Evolutionary conservation across 2,888 invertebrate genomes (phyloP).

Genomic region (Adela reaumurella): DNA sequence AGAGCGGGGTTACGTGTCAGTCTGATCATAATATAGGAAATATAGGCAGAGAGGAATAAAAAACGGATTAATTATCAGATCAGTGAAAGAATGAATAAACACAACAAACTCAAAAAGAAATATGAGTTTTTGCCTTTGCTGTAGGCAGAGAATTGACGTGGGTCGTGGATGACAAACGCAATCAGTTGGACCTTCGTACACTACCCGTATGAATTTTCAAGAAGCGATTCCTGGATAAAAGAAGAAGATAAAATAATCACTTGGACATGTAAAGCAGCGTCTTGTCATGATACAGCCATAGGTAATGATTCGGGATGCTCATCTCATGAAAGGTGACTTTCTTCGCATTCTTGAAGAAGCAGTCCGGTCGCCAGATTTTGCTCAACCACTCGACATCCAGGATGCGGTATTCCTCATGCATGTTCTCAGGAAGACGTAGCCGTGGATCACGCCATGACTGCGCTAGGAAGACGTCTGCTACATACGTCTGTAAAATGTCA

Average conservation of each 20-base stretch:
- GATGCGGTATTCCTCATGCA: conserved; percentile 89
- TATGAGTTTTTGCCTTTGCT: no score
- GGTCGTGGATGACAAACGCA: no score
- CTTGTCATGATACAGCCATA: conserved; percentile 90
- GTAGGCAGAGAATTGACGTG: no score
- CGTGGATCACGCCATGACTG: conserved; percentile 92
- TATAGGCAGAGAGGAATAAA: no score
- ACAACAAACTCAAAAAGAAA: no score
- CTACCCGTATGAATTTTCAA: no score
- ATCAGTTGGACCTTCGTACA: no score
- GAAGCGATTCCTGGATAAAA: no score
- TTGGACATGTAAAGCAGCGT: conserved; percentile 90
- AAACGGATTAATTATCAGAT: no score
- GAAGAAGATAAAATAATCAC: conserved; percentile 62
- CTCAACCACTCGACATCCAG: conserved; percentile 88
- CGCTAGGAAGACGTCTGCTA: conserved; percentile 88
- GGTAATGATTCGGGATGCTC: conserved; percentile 91
- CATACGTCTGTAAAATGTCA: conserved; percentile 90
- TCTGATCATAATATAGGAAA: no score
- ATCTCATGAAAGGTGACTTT: conserved; percentile 92
- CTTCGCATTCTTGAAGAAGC: conserved; percentile 92
- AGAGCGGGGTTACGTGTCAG: no score
- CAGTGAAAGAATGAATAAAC: no score
- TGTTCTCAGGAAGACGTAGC: conserved; percentile 84
- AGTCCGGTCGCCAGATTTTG: conserved; percentile 88